Evolutionary conservation across 2,113 vertebrate species (phyloP), one percentile per base, ranked within the genome.

Genomic region (Harpagus bidentatus): DNA sequence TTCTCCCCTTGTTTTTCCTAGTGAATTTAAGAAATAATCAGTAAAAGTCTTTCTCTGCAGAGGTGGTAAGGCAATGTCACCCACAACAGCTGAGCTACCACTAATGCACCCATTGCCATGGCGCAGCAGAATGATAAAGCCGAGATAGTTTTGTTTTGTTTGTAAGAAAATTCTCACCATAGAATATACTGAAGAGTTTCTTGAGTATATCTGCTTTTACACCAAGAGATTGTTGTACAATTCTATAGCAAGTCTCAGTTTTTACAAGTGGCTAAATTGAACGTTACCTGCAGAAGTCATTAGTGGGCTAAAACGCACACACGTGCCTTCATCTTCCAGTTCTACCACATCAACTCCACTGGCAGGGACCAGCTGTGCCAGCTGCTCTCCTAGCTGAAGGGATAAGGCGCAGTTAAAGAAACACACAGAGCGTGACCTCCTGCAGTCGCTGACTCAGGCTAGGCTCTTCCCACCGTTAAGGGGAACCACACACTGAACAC

Each of bases 231-330:
- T 42, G 31, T 2, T 38, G 42, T 10, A 23, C 22, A 86, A 16
- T 13, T 42, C 18, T 42, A 3, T 3, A 80, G 38, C 67, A 58
- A 47, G 59, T 8, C 1, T 9, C 32, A 45, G 40, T 42, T n/a
- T 20, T 6, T 3, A 13, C 26, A 34, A 42, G 70, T 8, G 31
- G 55, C 28, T 83, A 48, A 3, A 13, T 20, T 23, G 38, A 23
- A 1, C 0, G 4, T 97, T 98, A 99, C 99, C 99, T 98, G 99
- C 99, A 36, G 99, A 98, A 9, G 99, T 99, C 98, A 99, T 98
- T 40, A 99, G 94, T 2, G 99, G 99, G 97, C 98, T 99, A 95
- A 99, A 99, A 32, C 99, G 98, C 74, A 99, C 88, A 55, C 99
- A 99, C 0, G 97, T 97, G 45, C 99, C 99, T 79, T 99, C 99